Base-by-base conservation (phyloP, 1,140 invertebrate genomes). In the Heliconius eleuchia region DNA sequence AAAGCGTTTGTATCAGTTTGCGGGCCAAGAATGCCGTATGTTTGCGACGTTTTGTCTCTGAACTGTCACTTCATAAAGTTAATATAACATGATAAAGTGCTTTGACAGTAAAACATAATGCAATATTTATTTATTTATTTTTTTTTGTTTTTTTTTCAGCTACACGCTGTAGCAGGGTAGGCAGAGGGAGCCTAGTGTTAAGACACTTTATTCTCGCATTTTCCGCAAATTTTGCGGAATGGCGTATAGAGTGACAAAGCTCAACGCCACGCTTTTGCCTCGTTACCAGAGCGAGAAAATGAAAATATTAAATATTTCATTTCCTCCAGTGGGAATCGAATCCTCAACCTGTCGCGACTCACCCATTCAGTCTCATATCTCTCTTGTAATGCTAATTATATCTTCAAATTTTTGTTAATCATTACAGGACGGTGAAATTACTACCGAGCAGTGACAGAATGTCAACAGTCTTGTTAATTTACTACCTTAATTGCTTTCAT, bases 401-500 rank as follows among this genome's bases (percentile, higher is more conserved):
- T 30, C 13, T 71, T 19, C 2, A 39, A 19, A 72, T 72, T 39
- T 57, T 39, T 11, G 37, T n/a, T 39, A 11, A 19, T 72, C 8
- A 72, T 72, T 39, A 72, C 39, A 39, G 37, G 42, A 72, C 30
- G 19, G 30, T 27, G 16, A 66, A 27, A 66, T 66, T 13, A 66
- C 60, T 66, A 30, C 60, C 9, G 11, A 11, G 23, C 60, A 66
- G 60, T 72, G 71, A 72, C 30, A 72, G 71, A 37, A 42, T 72
- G 71, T 72, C 37, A 72, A 72, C 71, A 71, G 34, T 72, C 34
- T 39, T 72, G 71, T 39, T 72, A 39, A 72, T 42, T 72, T 72
- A 72, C 71, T 72, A 72, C 71, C 71, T 23, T 72, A 72, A 72
- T 72, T 72, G 71, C 71, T 39, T 42, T 42, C 71, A 72, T 72